Evolutionary conservation across 2,888 invertebrate genomes (phyloP).

Genomic region (Antheraea assamensis): DNA sequence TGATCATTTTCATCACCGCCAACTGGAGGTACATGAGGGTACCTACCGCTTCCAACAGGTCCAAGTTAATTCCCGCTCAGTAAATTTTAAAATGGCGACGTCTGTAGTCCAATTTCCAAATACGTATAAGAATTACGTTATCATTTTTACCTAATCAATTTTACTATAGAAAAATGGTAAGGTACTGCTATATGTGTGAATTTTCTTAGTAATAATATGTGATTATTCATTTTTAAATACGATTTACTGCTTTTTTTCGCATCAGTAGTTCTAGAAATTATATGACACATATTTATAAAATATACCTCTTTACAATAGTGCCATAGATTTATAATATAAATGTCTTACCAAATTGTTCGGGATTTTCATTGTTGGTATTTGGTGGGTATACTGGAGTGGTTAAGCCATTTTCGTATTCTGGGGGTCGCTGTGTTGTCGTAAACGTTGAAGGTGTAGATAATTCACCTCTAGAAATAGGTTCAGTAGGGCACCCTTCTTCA

Average conservation of each 20-base stretch:
- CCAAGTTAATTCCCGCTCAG: no score
- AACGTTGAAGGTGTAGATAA: background rate
- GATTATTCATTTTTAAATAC: no score
- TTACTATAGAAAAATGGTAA: no score
- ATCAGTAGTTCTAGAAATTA: no score
- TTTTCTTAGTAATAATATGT: no score
- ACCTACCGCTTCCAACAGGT: background rate
- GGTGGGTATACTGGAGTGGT: background rate
- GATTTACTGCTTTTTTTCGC: no score
- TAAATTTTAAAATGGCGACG: background rate
- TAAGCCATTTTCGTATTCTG: background rate
- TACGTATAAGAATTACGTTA: background rate
- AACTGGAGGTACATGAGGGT: background rate
- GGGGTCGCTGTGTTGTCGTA: slow-evolving; percentile 7
- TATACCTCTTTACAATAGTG: background rate
- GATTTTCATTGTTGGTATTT: background rate
- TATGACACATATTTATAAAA: no score
- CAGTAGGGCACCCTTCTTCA: slow-evolving; percentile 80
- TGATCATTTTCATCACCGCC: background rate
- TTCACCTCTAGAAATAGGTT: background rate
- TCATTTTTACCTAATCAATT: background rate
- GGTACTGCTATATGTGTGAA: no score
- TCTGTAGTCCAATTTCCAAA: background rate
- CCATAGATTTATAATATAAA: background rate
- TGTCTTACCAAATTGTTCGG: background rate